Evolutionary conservation across 1,140 invertebrate species (phyloP), one percentile per base, ranked within the genome.

Genomic region (Calycopis cecrops): DNA sequence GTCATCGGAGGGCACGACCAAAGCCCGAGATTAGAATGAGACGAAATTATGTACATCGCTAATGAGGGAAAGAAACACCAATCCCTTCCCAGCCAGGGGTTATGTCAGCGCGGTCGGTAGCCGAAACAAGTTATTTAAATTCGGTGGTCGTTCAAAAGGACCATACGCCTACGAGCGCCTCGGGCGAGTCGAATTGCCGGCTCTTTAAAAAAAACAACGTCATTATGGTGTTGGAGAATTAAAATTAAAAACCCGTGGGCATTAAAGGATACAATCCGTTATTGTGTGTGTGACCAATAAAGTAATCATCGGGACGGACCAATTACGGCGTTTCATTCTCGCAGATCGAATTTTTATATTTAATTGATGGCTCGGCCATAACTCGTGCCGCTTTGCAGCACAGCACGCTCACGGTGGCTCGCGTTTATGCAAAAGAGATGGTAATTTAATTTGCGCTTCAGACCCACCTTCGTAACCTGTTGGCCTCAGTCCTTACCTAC

Each of bases 51-150:
- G 40, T 52, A 21, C 34, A 57, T 49, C 52, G 48, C 56, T 51
- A 53, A 60, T 57, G 71, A 73, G 60, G 61, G 72, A 79, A 67
- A 57, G 60, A 59, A 75, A 60, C 76, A 62, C 53, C 52, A 60
- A 70, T 63, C 63, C 60, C 59, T 67, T 67, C 50, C 37, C 16
- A 21, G 33, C 68, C 63, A 69, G 77, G 79, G 79, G 70, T 74
- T 78, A 75, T 71, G 79, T 82, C 71, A 79, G 76, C 69, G 71
- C 70, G 63, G 68, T 68, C 57, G 71, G 79, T 68, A 78, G 71
- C 73, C 65, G 64, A 76, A 84, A 85, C 81, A 70, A 76, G 81
- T 83, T 85, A 83, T 85, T 83, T 72, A 80, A 85, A 85, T 85
- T 80, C 66, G 67, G 60, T 61, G 64, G 65, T 69, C 70, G 69